phyloP scores from a whole-genome alignment of 2,797 vertebrate genomes.

The Philypnodon macrostomus region DNA sequence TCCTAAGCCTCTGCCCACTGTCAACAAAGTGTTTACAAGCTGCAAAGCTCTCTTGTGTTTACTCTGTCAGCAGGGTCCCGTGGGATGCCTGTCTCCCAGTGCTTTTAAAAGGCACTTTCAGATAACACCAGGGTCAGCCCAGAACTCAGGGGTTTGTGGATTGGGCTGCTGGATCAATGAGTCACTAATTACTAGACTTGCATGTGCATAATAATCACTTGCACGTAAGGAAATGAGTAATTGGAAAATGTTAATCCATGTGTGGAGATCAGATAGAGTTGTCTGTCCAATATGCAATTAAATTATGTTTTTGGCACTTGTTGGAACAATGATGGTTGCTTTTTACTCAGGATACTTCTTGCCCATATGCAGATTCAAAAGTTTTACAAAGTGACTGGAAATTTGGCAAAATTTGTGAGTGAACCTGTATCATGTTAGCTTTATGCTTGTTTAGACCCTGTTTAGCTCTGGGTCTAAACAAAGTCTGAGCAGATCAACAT shows the following conservation, averaged over 20 bases:
- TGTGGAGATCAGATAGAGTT: background rate
- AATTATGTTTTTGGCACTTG: background rate
- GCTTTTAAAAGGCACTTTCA: conserved; percentile 70
- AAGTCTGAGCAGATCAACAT: too few species aligned
- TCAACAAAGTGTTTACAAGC: conserved; percentile 75
- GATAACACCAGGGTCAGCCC: conserved; percentile 56
- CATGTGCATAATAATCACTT: conserved; percentile 1
- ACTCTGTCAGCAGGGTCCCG: conserved; percentile 65
- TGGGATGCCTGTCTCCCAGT: conserved; percentile 29
- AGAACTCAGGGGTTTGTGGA: conserved; percentile 31
- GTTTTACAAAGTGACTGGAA: too few species aligned
- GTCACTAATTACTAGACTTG: conserved; percentile 1
- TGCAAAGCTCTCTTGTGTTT: conserved; percentile 64
- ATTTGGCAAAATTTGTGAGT: too few species aligned
- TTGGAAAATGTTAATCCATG: background rate
- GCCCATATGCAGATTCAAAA: too few species aligned
- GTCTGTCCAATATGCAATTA: background rate
- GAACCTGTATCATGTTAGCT: too few species aligned
- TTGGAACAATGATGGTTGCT: too few species aligned
- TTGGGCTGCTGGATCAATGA: conserved; percentile 17
- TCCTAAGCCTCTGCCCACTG: conserved; percentile 57
- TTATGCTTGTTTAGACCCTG: too few species aligned
- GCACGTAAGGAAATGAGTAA: background rate
- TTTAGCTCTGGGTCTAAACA: too few species aligned
- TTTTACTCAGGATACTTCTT: too few species aligned